These are phyloP conservation scores for Andrena flavipes DNA, from an alignment of 2,888 invertebrate genomes.

Conservation along the genomic window DNA sequence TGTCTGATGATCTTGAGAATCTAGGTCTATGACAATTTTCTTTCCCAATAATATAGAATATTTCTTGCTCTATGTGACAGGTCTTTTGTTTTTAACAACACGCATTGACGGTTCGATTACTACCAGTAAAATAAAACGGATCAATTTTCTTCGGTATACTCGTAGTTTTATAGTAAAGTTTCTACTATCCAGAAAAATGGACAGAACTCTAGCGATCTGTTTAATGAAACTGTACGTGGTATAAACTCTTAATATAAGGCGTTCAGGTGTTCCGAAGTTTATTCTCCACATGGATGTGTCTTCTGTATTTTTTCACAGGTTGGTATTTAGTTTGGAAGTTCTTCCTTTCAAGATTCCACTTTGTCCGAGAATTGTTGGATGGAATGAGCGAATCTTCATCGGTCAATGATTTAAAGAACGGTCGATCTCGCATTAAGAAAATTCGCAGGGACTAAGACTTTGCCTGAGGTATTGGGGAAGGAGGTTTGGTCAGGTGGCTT, in stretches of 20 bases:
- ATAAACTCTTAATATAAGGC: background rate
- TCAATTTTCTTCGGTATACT: no score
- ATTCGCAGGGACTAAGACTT: slow-evolving; percentile 85
- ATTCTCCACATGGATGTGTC: no score
- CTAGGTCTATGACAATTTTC: no score
- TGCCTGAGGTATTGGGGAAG: background rate
- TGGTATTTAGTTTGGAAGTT: slow-evolving; percentile 97
- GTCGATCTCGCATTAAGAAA: slow-evolving; percentile 86
- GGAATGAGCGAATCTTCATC: slow-evolving; percentile 89
- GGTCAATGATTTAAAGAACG: slow-evolving; percentile 87
- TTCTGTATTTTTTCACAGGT: slow-evolving; percentile 88
- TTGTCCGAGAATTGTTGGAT: slow-evolving; percentile 94
- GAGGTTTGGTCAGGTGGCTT: background rate
- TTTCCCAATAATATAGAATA: no score
- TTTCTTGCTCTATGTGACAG: no score
- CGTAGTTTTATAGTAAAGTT: no score
- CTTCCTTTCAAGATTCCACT: slow-evolving; percentile 94
- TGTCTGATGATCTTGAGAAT: no score
- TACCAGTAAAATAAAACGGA: no score
- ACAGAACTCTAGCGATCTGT: background rate
- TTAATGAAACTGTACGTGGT: background rate
- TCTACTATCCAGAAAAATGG: no score
- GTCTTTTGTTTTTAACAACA: no score
- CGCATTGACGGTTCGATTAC: no score
- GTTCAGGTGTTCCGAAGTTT: background rate